Base-by-base conservation (phyloP, 2,888 invertebrate genomes). In the Erebia epiphron region DNA sequence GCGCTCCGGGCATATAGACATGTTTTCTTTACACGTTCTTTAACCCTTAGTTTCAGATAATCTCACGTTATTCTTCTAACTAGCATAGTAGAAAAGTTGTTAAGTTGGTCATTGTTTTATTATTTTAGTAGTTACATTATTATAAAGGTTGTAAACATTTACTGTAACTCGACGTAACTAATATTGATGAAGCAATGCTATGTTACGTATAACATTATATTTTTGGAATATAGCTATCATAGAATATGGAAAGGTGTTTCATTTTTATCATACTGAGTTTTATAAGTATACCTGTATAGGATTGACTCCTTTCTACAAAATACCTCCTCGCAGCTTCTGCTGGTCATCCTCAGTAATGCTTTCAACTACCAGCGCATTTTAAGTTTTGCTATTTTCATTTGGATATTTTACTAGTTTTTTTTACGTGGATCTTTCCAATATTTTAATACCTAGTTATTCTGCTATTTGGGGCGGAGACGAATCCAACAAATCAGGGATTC, bases 161-260 rank as follows among this genome's bases (percentile, higher is more conserved):
- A 66, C 73, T 74, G 73, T 69, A 68, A 69, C 71, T 74, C 77
- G 73, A 79, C 74, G 71, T 80, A 80, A 35, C 35, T 35, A 35
- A 85, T 74, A 79, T 83, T 80, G 79, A 82, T 86, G 82, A 83
- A 86, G 77, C 83, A 87, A 89, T 88, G 88, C 89, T 87, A 89
- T 88, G 35, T 35, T 35, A 35, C 7, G 35, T 88, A 87, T 84
- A 88, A 89, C 87, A 90, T 87, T 90, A 90, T 91, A 91, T 92
- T 92, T 92, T 92, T 92, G 88, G 89, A 91, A 89, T 91, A 91
- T 89, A 91, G n/a, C 86, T 88, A 90, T 86, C 86, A 89, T 89
- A 90, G 87, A 86, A 81, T 73, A 72, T 63, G 79, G 76, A n/a
- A 50, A 67, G 43, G 41, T 71, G 72, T 75, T 75, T 78, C 71